These are phyloP conservation scores for Octomys mimax DNA, from an alignment of 2,797 vertebrate species.

Conservation along the genomic window DNA sequence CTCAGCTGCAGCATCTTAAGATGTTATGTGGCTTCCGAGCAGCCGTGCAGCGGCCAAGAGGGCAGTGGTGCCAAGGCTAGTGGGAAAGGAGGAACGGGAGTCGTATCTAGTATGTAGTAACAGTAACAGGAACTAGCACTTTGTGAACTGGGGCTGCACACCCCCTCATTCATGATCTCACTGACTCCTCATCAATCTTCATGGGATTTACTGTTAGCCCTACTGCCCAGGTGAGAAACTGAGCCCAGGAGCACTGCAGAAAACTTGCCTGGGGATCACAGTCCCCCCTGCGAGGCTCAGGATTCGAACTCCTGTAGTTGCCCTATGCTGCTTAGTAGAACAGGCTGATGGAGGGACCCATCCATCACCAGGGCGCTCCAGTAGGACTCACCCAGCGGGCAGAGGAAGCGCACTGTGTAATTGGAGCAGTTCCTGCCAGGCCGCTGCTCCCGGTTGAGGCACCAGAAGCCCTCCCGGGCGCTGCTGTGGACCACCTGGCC, in stretches of 20 bases:
- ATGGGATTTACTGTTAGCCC: not conserved
- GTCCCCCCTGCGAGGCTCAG: not conserved
- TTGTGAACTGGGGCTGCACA: not conserved
- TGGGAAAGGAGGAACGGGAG: not conserved
- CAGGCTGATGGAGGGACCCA: not conserved
- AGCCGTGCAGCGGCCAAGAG: not conserved
- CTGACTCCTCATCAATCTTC: not conserved
- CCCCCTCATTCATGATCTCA: not conserved
- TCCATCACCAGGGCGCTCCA: not conserved
- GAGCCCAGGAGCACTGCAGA: slow-evolving; percentile 14
- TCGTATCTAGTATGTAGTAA: not conserved
- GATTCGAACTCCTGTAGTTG: not conserved
- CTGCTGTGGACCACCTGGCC: slow-evolving; percentile 93
- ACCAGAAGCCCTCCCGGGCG: slow-evolving; percentile 94
- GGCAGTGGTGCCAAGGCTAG: not conserved
- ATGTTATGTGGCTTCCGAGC: not conserved
- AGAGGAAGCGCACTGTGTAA: slow-evolving; percentile 95
- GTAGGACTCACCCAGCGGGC: slow-evolving; percentile 89
- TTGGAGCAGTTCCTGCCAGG: slow-evolving; percentile 93
- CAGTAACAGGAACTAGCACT: not conserved
- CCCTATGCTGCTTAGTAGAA: not conserved
- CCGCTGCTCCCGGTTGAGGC: slow-evolving; percentile 94
- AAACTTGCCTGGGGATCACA: not conserved
- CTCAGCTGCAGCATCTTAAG: not conserved
- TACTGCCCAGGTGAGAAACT: not conserved